A percentile compares a stretch with the other conserved stretches of the same genome.
Evolutionary conservation across 2,888 invertebrate genomes (phyloP).

Genomic region (Pheosia gnoma): DNA sequence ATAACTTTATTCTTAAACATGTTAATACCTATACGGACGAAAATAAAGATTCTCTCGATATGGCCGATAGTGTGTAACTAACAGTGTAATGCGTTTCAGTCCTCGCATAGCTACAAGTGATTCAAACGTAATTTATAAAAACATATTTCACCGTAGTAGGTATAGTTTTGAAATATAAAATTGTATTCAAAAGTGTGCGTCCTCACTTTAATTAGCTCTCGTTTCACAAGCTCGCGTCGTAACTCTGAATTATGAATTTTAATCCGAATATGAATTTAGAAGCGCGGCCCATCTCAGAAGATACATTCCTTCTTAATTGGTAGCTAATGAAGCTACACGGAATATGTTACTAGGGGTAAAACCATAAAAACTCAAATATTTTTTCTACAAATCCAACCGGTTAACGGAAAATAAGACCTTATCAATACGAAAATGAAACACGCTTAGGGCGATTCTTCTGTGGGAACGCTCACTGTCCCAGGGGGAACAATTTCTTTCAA

Average conservation of each 20-base stretch:
- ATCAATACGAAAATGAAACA: slow-evolving; percentile 16
- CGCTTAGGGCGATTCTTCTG: slow-evolving; percentile 30
- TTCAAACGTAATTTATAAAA: too few species aligned
- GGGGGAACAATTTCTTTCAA: slow-evolving; percentile 63
- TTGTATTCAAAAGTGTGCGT: slow-evolving; percentile 9
- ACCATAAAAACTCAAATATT: slow-evolving; percentile 54
- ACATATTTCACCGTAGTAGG: too few species aligned
- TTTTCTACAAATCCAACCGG: slow-evolving; percentile 33
- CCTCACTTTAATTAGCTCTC: slow-evolving; percentile 31
- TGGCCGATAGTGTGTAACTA: too few species aligned
- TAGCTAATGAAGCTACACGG: slow-evolving; percentile 57
- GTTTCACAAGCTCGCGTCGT: slow-evolving; percentile 28
- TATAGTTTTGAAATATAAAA: background rate
- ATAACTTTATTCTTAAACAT: too few species aligned
- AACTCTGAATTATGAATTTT: slow-evolving; percentile 40
- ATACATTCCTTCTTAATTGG: slow-evolving; percentile 54
- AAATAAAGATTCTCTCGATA: too few species aligned
- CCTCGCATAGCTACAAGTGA: too few species aligned
- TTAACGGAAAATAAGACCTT: slow-evolving; percentile 29
- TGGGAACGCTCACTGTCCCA: slow-evolving; percentile 30
- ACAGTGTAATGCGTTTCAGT: too few species aligned
- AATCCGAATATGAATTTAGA: slow-evolving; percentile 34
- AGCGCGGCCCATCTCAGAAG: slow-evolving; percentile 41
- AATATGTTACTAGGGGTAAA: slow-evolving; percentile 49
- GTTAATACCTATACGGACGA: too few species aligned